phyloP scores from a whole-genome alignment of 2,888 invertebrate genomes.

The Epiblema foenella region DNA sequence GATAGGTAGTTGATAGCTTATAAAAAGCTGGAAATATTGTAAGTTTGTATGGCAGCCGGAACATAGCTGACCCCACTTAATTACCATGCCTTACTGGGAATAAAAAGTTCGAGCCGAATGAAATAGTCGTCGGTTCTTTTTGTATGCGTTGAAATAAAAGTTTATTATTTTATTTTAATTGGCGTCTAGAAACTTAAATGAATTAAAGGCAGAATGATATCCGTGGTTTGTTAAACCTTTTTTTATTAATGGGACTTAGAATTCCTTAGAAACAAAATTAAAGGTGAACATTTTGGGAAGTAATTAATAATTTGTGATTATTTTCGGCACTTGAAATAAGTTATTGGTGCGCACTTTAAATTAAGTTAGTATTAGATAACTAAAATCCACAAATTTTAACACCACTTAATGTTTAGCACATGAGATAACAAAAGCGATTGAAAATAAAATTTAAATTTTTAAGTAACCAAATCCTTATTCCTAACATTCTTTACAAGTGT shows the following conservation, averaged over 20 bases:
- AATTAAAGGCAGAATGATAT: slow-evolving; percentile 40
- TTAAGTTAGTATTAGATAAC: no score
- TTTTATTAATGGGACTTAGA: slow-evolving; percentile 16
- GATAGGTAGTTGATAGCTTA: neutral
- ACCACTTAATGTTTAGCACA: neutral
- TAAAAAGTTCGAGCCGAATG: slow-evolving; percentile 60
- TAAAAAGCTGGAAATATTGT: neutral
- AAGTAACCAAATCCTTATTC: neutral
- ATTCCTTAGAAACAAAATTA: slow-evolving; percentile 3
- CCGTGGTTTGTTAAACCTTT: slow-evolving; percentile 24
- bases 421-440: slow-evolving; percentile 2
- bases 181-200: slow-evolving; percentile 37
- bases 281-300: neutral
- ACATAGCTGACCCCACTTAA: slow-evolving; percentile 67
- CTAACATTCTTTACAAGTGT: neutral
- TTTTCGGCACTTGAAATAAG: neutral
- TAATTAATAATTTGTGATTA: neutral
- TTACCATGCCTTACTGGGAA: slow-evolving; percentile 70
- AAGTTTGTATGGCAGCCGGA: slow-evolving; percentile 62
- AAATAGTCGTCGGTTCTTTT: slow-evolving; percentile 60
- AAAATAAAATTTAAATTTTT: neutral
- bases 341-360: neutral
- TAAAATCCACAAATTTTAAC: no score
- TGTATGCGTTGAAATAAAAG: slow-evolving; percentile 54
- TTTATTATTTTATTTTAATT: slow-evolving; percentile 44